Evolutionary conservation across 53 echinoderm and acorn worm species (phyloP).

Genomic region (Holothuria scabra): DNA sequence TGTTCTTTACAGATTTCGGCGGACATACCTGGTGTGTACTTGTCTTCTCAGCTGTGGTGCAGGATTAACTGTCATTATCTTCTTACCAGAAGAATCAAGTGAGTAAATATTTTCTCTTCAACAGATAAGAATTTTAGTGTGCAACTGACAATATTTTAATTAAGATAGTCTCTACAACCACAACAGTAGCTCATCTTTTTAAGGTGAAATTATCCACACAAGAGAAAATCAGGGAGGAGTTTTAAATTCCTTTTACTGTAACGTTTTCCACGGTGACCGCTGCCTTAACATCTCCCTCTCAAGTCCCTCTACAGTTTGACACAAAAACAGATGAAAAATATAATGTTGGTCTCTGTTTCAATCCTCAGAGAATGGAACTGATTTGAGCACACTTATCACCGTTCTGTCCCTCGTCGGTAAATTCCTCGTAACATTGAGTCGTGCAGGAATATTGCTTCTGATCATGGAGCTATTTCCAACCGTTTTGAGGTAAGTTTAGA

Average conservation of each 20-base stretch:
- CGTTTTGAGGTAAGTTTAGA: neutral
- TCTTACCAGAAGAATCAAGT: neutral
- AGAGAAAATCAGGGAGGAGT: too few species aligned
- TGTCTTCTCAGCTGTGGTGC: neutral
- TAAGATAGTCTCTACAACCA: too few species aligned
- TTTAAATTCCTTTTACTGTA: too few species aligned
- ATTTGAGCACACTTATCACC: neutral
- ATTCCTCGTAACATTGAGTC: neutral
- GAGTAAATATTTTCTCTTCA: neutral
- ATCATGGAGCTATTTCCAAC: constrained; percentile 11
- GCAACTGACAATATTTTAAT: too few species aligned
- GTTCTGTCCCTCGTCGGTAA: neutral
- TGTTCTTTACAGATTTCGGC: neutral
- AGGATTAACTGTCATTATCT: neutral
- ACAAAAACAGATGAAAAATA: too few species aligned
- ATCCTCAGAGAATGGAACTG: neutral
- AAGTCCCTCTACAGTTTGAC: too few species aligned
- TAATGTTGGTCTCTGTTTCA: too few species aligned
- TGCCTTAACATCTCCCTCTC: too few species aligned
- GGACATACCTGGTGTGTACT: neutral
- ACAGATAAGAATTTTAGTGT: too few species aligned
- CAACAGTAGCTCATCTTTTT: too few species aligned
- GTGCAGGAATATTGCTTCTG: neutral
- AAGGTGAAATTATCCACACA: too few species aligned
- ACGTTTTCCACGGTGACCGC: too few species aligned